A percentile compares a stretch with the other conserved stretches of the same genome.
Evolutionary conservation across 2,797 vertebrate genomes (phyloP).

Genomic region (Sternarchorhynchus goeldii): DNA sequence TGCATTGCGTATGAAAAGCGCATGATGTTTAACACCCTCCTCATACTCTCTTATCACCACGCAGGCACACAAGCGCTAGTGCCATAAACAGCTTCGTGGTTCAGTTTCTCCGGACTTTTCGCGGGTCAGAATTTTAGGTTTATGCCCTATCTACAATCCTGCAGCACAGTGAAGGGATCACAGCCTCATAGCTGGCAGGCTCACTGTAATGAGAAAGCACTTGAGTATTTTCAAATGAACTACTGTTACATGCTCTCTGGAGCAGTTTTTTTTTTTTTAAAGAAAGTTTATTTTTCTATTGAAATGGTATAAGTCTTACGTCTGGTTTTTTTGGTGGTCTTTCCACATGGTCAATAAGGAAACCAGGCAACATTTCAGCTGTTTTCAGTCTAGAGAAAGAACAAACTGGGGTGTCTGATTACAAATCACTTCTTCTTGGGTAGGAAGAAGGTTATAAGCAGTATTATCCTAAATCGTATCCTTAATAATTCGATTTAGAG

Average conservation of each 20-base stretch:
- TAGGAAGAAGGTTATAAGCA: neutral
- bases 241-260: neutral
- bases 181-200: neutral
- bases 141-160: neutral
- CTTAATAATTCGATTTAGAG: neutral
- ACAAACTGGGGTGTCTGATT: neutral
- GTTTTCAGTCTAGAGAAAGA: constrained; percentile 6
- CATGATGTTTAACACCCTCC: neutral
- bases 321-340: neutral
- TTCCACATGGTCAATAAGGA: neutral
- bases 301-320: neutral
- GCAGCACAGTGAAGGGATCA: neutral
- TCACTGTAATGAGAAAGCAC: neutral
- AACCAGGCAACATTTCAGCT: neutral
- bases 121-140: neutral
- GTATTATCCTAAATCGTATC: neutral
- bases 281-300: neutral
- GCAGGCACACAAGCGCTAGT: neutral
- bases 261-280: neutral
- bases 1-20: neutral
- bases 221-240: neutral
- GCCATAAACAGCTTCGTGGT: neutral
- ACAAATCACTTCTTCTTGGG: constrained; percentile 5
- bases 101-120: no score
- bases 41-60: neutral